Base-by-base conservation (phyloP, 2,797 vertebrate genomes). In the Mus minutoides region DNA sequence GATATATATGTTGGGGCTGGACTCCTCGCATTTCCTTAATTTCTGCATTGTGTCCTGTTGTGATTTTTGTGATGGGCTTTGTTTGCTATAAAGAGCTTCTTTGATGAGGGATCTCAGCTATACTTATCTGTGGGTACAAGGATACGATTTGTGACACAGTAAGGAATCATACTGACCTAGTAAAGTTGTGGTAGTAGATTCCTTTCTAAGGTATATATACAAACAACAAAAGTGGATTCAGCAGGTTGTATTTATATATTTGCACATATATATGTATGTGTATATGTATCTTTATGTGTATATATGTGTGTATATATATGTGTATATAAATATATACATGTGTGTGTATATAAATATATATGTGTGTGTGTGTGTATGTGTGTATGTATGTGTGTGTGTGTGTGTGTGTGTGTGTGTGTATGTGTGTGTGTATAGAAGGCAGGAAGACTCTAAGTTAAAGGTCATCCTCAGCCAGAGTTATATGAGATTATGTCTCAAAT, bases 301-400 rank as follows among this genome's bases (percentile, higher is more conserved):
- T 14, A 58, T 7, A 58, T 22, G 6, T 22, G 8, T 58, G 21
- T 58, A 21, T 58, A 22, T 16, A 58, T 21, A 6, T 56, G 17
- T 54, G 19, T 19, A 56, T 56, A 56, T 17, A 21, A 4, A 6
- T 58, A 58, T 52, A 34, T 78, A 52, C 52, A 58, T 1, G 16
- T 69, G n/a, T 14, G 2, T 16, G 14, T 73, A 26, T 14, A 2
- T 6, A 26, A 4, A 21, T 2, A 6, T 76, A 29, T 16, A 0
- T 29, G 2, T 24, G 11, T 6, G 22, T 12, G 26, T 31, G 14
- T 54, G 54, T 54, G 54, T 54, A 16, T 54, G 49, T 49, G 49
- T 3, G 17, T 69, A 19, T 16, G 6, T 17, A 58, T 1, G 16
- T 69, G n/a, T 14, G 2, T 16, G 14, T 73, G 37, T 2, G 12